Base-by-base conservation (phyloP, 2,888 invertebrate species). In the Girardia tigrina region DNA sequence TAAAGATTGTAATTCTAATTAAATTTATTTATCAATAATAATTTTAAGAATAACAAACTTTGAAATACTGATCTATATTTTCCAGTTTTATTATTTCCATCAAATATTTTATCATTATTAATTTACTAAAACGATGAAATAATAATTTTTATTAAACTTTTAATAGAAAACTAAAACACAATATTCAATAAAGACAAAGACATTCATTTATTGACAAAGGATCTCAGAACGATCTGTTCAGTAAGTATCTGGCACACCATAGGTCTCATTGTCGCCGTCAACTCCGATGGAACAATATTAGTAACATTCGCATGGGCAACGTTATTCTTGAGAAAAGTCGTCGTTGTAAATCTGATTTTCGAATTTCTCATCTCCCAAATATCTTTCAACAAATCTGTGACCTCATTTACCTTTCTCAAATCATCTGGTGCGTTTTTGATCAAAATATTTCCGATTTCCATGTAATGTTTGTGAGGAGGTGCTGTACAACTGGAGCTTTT, bases 391-490 rank as follows among this genome's bases (percentile, higher is more conserved):
- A 56, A 12, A 56, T 56, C 56, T 16, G 56, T 12, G 4, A 56
- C 56, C 23, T 56, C 20, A 16, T 56, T 56, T 56, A 12, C n/a
- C 56, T 56, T n/a, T 6, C 23, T 23, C 2, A 56, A 8, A n/a
- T 56, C 56, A 56, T 56, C 23, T 16, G 56, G 2, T 56, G 56
- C 56, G n/a, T 56, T 4, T n/a, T 56, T 56, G n/a, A 56, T 56
- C 29, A 98, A 86, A 29, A 95, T 85, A 82, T 94, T 93, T 0
- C 93, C 90, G 82, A 93, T 90, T n/a, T 93, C 89, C 89, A 95
- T 92, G 83, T 93, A 97, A 83, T 93, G 90, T 80, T 90, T 89
- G 81, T 90, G 90, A 0, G 94, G 94, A 91, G 94, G 92, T 86
- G 89, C 88, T 12, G 90, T 91, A 82, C 94, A 94, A 80, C 83